phyloP scores from a whole-genome alignment of 1,140 invertebrate genomes.

The Oncopeltus fasciatus region DNA sequence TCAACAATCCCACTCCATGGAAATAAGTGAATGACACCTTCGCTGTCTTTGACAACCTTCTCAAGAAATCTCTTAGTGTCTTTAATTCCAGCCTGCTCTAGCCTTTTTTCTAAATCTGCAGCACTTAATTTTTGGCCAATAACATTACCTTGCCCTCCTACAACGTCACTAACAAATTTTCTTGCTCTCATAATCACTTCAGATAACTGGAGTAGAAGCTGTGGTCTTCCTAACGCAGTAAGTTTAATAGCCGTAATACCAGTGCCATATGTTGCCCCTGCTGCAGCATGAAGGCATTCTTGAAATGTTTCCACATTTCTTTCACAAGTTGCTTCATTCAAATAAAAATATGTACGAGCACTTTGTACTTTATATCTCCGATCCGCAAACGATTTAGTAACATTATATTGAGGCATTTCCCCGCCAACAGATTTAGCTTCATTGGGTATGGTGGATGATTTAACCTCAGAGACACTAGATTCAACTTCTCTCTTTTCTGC shows the following conservation, averaged over 20 bases:
- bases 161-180: slow-evolving; percentile 78
- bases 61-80: slow-evolving; percentile 75
- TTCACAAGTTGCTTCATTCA: slow-evolving; percentile 94
- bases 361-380: slow-evolving; percentile 81
- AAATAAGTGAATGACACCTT: slow-evolving; percentile 87
- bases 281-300: slow-evolving; percentile 87
- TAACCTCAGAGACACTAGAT: slow-evolving; percentile 22
- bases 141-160: slow-evolving; percentile 60
- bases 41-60: slow-evolving; percentile 76
- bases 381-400: slow-evolving; percentile 89
- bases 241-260: slow-evolving; percentile 96
- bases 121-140: slow-evolving; percentile 67
- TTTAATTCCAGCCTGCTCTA: slow-evolving; percentile 56
- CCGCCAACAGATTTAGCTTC: slow-evolving; percentile 13
- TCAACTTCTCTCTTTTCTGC: slow-evolving; percentile 80
- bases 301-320: slow-evolving; percentile 94
- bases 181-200: slow-evolving; percentile 91
- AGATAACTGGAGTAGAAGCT: slow-evolving; percentile 91
- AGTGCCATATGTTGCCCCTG: slow-evolving; percentile 80
- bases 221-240: slow-evolving; percentile 93
- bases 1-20: slow-evolving; percentile 95
- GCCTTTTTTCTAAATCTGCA: slow-evolving; percentile 76
- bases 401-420: slow-evolving; percentile 64
- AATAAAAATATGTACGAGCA: slow-evolving; percentile 95
- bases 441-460: background rate